Evolutionary conservation across 2,113 vertebrate genomes (phyloP), one percentile per base, ranked within the genome.

Genomic region (Notarius quadriscutis): DNA sequence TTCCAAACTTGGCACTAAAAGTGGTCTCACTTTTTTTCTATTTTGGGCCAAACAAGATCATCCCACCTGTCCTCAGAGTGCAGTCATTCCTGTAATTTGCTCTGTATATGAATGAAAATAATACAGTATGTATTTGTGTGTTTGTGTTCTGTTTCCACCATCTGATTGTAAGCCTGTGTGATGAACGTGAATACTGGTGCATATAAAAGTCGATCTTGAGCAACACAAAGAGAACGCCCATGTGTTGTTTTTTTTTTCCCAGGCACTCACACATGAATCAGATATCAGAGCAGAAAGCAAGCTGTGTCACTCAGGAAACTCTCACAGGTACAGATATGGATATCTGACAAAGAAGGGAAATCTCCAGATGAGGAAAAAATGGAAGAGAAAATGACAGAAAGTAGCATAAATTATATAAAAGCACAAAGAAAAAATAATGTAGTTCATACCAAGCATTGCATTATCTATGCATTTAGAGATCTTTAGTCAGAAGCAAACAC

Each of bases 261-360:
- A 63, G 67, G 83, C 87, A 88, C 88, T 60, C 74, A 88, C 65
- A 89, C 57, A 85, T 78, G 57, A 81, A 87, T 86, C 72, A 89
- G 80, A 88, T 77, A 83, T 27, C 11, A 22, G 30, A 65, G n/a
- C 30, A 25, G 81, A 87, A 55, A 90, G 83, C 48, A 80, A 55
- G 41, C 55, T 83, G 53, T 90, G 84, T 86, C 89, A 87, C 89
- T 87, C 89, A 89, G 86, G 78, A 79, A 91, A 84, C 86, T 84
- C 75, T 91, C 50, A 34, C 34, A 83, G 84, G 84, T 83, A 69
- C 60, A 11, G 12, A 51, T 87, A 80, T 90, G 51, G 84, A 63
- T 78, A 88, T 86, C 55, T 34, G 72, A 88, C 75, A 75, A 83
- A 83, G 84, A 30, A 75, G 57, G 22, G 67, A 72, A 50, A 86